Percentiles rank a stretch among this genome's conserved stretches.
Conservation (phyloP, 2,797 vertebrate genomes). For the Acanthopagrus latus region DNA sequence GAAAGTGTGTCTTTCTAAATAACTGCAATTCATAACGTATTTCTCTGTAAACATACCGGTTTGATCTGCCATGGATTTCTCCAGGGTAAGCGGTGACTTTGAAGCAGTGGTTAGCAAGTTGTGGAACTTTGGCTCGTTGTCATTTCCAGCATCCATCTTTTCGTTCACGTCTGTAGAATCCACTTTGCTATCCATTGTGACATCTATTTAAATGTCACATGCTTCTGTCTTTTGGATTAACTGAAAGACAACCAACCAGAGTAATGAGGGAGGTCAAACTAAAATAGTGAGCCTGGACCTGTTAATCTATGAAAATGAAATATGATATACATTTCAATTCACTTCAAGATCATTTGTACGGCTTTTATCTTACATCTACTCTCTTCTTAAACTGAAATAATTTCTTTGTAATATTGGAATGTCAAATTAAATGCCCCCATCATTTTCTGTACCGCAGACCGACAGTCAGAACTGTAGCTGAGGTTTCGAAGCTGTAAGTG, state of each 20-base stretch:
- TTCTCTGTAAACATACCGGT: conserved; percentile 48
- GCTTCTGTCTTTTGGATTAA: conserved; percentile 7
- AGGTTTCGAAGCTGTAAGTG: conserved; percentile 51
- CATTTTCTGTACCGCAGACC: background rate
- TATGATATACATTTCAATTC: background rate
- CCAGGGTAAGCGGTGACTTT: background rate
- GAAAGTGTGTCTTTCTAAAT: background rate
- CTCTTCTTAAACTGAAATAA: background rate
- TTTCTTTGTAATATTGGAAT: background rate
- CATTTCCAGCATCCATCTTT: conserved; percentile 27
- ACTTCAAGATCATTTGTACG: background rate
- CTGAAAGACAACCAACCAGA: background rate
- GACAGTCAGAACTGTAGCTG: conserved; percentile 38
- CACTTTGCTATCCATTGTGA: conserved; percentile 68
- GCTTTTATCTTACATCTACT: background rate
- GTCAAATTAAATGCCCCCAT: background rate
- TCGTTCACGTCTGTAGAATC: conserved; percentile 27
- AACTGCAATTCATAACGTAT: background rate
- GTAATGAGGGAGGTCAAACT: background rate
- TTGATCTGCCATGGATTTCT: conserved; percentile 5
- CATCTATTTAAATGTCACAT: conserved; percentile 40
- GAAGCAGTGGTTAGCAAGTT: conserved; percentile 6
- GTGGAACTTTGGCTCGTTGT: background rate
- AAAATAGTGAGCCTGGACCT: background rate
- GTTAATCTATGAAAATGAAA: background rate